Evolutionary conservation across 1,140 invertebrate species (phyloP).

Genomic region (Goniozus legneri): DNA sequence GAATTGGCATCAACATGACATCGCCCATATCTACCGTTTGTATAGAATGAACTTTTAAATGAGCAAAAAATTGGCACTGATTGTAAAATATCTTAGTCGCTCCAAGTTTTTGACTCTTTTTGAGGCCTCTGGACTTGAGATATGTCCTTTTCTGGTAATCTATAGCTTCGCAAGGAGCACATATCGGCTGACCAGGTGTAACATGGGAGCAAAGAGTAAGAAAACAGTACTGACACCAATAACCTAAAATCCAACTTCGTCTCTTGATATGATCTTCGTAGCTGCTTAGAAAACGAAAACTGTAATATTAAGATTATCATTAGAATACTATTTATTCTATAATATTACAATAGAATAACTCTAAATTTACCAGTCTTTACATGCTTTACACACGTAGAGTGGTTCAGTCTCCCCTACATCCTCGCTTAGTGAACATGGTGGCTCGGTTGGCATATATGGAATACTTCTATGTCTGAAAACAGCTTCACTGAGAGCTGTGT

Average conservation of each 20-base stretch:
- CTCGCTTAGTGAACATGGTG: slow-evolving; percentile 23
- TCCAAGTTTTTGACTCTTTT: slow-evolving; percentile 27
- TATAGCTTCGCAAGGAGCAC: slow-evolving; percentile 18
- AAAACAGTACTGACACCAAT: slow-evolving; percentile 39
- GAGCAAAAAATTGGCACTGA: slow-evolving; percentile 43
- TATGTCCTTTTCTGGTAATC: slow-evolving; percentile 29
- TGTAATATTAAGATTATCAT: slow-evolving; percentile 17
- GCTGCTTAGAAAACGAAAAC: slow-evolving; percentile 36
- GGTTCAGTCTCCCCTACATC: slow-evolving; percentile 15
- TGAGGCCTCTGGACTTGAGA: slow-evolving; percentile 24
- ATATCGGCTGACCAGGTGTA: slow-evolving; percentile 1
- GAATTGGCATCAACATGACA: slow-evolving; percentile 46
- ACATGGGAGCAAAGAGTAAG: slow-evolving; percentile 26
- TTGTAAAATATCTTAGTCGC: slow-evolving; percentile 42
- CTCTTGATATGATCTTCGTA: slow-evolving; percentile 34
- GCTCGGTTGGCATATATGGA: slow-evolving; percentile 31
- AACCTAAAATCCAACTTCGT: slow-evolving; percentile 42
- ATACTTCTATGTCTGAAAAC: slow-evolving; percentile 27
- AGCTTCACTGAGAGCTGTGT: slow-evolving; percentile 30
- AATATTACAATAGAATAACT: neutral
- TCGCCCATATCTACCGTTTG: slow-evolving; percentile 30
- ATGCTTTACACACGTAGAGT: slow-evolving; percentile 34
- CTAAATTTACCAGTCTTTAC: slow-evolving; percentile 40
- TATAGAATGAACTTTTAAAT: slow-evolving; percentile 33
- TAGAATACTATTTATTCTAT: neutral